phyloP scores from a whole-genome alignment of 2,888 invertebrate genomes.

The Uropetala carovei region DNA sequence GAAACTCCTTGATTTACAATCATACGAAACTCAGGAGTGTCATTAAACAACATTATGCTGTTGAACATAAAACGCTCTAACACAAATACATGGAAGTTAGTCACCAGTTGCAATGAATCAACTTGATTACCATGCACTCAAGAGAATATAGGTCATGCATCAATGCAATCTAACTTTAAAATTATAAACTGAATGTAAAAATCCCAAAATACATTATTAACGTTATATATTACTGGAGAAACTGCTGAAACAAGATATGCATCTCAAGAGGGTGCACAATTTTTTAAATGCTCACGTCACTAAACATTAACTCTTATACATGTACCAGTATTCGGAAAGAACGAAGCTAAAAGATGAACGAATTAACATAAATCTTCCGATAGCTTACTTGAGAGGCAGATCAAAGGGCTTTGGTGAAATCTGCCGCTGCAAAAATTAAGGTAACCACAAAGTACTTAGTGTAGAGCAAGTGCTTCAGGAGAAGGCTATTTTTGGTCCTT shows the following conservation, averaged over 20 bases:
- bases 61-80: slow-evolving; percentile 48
- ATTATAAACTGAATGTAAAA: neutral
- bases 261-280: neutral
- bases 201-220: neutral
- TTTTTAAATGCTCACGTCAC: neutral
- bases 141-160: neutral
- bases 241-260: slow-evolving; percentile 27
- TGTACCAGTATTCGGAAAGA: neutral
- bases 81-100: slow-evolving; percentile 57
- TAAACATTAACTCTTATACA: slow-evolving; percentile 40
- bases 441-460: slow-evolving; percentile 54
- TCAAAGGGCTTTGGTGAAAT: slow-evolving; percentile 37
- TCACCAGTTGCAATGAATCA: slow-evolving; percentile 29
- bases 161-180: neutral
- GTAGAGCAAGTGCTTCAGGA: slow-evolving; percentile 51
- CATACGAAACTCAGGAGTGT: slow-evolving; percentile 31
- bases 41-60: slow-evolving; percentile 24
- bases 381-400: slow-evolving; percentile 40
- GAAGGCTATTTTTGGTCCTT: slow-evolving; percentile 63
- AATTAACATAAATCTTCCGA: slow-evolving; percentile 34
- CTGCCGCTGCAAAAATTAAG: slow-evolving; percentile 52
- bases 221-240: slow-evolving; percentile 10
- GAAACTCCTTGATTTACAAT: slow-evolving; percentile 20
- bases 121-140: slow-evolving; percentile 40
- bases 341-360: slow-evolving; percentile 28